Evolutionary conservation across 2,113 vertebrate genomes (phyloP).

Genomic region (Carollia perspicillata): DNA sequence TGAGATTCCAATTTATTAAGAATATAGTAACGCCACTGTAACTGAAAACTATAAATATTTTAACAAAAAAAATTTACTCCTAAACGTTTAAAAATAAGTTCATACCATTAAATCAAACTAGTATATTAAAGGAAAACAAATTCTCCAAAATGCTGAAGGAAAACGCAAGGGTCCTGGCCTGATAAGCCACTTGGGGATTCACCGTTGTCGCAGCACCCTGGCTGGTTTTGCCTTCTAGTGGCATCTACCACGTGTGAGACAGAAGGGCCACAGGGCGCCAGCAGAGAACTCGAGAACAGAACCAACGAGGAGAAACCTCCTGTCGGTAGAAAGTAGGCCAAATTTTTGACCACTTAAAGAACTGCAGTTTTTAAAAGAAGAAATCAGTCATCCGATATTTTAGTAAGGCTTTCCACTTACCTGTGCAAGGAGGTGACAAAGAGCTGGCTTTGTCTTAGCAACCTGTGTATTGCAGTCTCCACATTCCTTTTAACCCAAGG

Average conservation of each 20-base stretch:
- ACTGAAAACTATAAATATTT: background rate
- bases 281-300: background rate
- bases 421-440: background rate
- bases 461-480: background rate
- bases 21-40: background rate
- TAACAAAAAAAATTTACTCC: background rate
- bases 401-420: background rate
- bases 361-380: background rate
- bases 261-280: background rate
- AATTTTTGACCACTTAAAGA: background rate
- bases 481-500: slow-evolving; percentile 20
- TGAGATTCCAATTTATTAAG: background rate
- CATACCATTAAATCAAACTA: background rate
- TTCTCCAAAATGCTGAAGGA: background rate
- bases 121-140: background rate
- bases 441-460: background rate
- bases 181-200: background rate
- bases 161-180: background rate
- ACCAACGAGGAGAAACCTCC: background rate
- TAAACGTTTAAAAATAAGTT: background rate
- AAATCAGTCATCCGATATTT: background rate
- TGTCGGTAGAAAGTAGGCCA: background rate
- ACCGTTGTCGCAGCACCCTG: background rate
- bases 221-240: background rate
- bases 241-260: background rate